These are phyloP conservation scores for Xylota sylvarum DNA, from an alignment of 2,888 invertebrate species.

Conservation along the genomic window DNA sequence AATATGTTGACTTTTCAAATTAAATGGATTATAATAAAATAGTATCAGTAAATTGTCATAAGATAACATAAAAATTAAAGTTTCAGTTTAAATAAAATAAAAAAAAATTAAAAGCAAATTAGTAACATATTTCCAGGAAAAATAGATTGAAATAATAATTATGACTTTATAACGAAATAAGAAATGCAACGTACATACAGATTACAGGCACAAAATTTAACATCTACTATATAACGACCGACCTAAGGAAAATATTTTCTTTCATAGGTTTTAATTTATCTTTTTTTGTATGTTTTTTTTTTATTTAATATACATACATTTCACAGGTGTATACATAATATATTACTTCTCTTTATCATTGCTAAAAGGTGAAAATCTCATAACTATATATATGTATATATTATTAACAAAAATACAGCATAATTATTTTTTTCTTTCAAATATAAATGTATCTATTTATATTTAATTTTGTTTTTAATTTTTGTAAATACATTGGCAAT, in stretches of 20 bases:
- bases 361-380: slow-evolving; percentile 37
- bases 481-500: slow-evolving; percentile 72
- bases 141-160: slow-evolving; percentile 31
- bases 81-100: slow-evolving; percentile 44
- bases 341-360: slow-evolving; percentile 29
- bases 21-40: slow-evolving; percentile 71
- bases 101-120: slow-evolving; percentile 50
- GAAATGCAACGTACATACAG: slow-evolving; percentile 71
- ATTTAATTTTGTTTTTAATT: slow-evolving; percentile 7
- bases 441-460: slow-evolving; percentile 31
- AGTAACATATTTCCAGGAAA: slow-evolving; percentile 69
- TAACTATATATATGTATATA: slow-evolving; percentile 46
- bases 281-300: slow-evolving; percentile 13
- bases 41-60: slow-evolving; percentile 66
- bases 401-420: slow-evolving; percentile 65
- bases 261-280: slow-evolving; percentile 12
- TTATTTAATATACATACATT: slow-evolving; percentile 50
- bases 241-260: slow-evolving; percentile 34
- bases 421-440: slow-evolving; percentile 42
- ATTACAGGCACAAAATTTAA: slow-evolving; percentile 65
- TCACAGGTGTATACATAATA: slow-evolving; percentile 52
- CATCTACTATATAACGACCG: slow-evolving; percentile 49
- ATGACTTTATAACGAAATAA: slow-evolving; percentile 51
- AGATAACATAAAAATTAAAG: slow-evolving; percentile 33
- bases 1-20: slow-evolving; percentile 71